Conservation (phyloP, 2,888 invertebrate genomes). For the Macrosiphum euphorbiae region DNA sequence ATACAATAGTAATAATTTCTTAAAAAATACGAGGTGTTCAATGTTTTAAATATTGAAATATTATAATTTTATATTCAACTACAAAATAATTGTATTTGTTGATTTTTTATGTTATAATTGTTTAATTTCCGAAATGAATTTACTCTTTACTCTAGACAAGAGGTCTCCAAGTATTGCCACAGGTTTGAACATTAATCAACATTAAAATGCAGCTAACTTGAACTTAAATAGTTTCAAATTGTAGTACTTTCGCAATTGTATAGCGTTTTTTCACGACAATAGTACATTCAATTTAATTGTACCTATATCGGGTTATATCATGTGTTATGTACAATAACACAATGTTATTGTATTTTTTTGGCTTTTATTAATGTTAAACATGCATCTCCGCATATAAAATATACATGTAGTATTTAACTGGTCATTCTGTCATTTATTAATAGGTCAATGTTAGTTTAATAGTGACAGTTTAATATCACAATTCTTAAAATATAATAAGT, state of each 20-base stretch:
- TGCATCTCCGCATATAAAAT: not conserved
- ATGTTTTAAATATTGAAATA: not conserved
- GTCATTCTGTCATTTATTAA: slow-evolving; percentile 35
- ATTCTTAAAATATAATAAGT: not conserved
- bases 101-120: not conserved
- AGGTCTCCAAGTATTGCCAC: not conserved
- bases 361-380: slow-evolving; percentile 17
- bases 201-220: not conserved
- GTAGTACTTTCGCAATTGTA: not conserved
- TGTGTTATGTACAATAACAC: not conserved
- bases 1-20: not conserved
- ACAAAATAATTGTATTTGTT: not conserved
- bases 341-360: not conserved
- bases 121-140: not conserved
- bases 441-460: slow-evolving; percentile 35
- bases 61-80: not conserved
- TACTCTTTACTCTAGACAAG: too few relatives aligned
- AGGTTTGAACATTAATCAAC: not conserved
- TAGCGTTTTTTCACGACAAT: not conserved
- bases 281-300: not conserved
- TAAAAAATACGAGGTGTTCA: not conserved
- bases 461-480: not conserved
- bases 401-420: slow-evolving; percentile 5
- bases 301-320: not conserved
- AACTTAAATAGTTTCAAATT: not conserved